These are phyloP conservation scores for Linnaemya vulpina DNA, from an alignment of 2,888 invertebrate species.

Conservation along the genomic window DNA sequence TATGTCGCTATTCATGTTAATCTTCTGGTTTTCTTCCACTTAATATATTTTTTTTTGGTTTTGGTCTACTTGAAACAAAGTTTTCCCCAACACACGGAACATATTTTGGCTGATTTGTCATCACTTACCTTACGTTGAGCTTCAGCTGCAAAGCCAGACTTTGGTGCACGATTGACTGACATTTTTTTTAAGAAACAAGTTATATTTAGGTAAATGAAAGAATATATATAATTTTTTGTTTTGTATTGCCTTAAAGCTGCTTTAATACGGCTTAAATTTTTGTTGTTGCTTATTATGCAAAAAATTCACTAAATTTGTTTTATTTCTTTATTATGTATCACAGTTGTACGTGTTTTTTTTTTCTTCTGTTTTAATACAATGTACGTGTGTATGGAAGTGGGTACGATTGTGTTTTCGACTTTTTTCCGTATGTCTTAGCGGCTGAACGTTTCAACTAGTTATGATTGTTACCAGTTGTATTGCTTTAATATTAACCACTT, in stretches of 20 bases:
- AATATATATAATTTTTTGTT: constrained; percentile 5
- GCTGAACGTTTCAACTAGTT: constrained; percentile 65
- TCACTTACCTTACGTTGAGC: constrained; percentile 95
- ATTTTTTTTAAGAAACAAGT: constrained; percentile 78
- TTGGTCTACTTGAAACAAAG: constrained; percentile 15
- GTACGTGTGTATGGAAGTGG: background rate
- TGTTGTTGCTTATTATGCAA: constrained; percentile 65
- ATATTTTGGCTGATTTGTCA: constrained; percentile 61
- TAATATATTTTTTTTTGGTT: constrained; percentile 30
- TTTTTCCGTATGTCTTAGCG: constrained; percentile 56
- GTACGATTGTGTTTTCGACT: background rate
- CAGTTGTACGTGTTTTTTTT: constrained; percentile 55
- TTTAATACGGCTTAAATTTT: constrained; percentile 50
- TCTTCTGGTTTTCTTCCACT: constrained; percentile 58
- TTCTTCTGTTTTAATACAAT: background rate
- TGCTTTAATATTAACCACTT: constrained; percentile 53
- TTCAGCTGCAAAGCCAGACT: constrained; percentile 95
- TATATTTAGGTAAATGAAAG: constrained; percentile 71
- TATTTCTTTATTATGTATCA: constrained; percentile 61
- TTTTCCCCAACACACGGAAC: constrained; percentile 3
- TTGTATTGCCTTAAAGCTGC: constrained; percentile 39
- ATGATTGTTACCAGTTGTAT: constrained; percentile 66
- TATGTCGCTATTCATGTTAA: constrained; percentile 14
- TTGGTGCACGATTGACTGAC: constrained; percentile 83
- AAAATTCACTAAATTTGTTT: constrained; percentile 46